These are phyloP conservation scores for Bubo blakistoni DNA, from an alignment of 2,113 vertebrate species.

Conservation along the genomic window DNA sequence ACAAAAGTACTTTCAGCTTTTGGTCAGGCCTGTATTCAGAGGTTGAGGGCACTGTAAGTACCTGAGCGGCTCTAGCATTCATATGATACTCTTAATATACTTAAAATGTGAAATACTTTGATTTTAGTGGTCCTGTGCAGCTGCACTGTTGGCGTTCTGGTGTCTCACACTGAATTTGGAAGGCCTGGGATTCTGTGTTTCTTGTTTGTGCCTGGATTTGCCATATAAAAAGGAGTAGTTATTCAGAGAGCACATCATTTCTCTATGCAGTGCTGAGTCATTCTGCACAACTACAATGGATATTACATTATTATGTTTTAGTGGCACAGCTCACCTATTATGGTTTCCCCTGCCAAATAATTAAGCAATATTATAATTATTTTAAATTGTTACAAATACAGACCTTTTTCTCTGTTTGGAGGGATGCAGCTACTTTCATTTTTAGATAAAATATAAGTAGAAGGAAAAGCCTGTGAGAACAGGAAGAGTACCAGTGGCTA, in stretches of 20 bases:
- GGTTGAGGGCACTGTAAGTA: slow-evolving; percentile 91
- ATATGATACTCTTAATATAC: neutral
- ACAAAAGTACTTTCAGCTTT: slow-evolving; percentile 98
- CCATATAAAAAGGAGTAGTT: neutral
- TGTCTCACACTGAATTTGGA: neutral
- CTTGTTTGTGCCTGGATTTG: neutral
- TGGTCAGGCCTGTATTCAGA: slow-evolving; percentile 98
- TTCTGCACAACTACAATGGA: neutral
- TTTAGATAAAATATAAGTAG: neutral
- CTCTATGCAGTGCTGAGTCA: neutral
- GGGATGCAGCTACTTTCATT: neutral
- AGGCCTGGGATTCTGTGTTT: neutral
- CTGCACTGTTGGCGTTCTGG: neutral
- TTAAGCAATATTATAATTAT: neutral
- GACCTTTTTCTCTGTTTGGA: neutral
- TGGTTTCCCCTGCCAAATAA: neutral
- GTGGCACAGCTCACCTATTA: neutral
- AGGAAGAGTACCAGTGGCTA: neutral
- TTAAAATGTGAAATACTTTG: neutral
- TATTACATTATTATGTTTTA: neutral
- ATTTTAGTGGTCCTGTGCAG: neutral
- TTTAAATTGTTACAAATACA: neutral
- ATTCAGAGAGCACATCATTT: neutral
- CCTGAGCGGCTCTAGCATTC: neutral
- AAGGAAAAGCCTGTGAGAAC: neutral